Conservation (phyloP, 2,888 invertebrate genomes). For the Drosophila mettleri region DNA sequence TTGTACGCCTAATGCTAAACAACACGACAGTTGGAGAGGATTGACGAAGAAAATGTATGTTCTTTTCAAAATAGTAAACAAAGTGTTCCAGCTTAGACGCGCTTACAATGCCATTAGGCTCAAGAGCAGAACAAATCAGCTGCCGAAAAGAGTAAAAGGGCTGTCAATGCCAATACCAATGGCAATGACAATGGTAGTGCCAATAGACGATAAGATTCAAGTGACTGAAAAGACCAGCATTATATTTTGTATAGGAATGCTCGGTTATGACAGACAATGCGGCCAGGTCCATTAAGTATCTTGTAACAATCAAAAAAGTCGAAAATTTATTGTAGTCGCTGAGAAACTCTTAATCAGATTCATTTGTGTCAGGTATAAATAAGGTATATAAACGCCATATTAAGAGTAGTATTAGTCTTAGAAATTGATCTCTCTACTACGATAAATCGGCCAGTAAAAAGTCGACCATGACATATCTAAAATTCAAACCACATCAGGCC, state of each 20-base stretch:
- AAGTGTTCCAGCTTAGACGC: conserved; percentile 67
- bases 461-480: not conserved
- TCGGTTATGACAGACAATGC: conserved; percentile 17
- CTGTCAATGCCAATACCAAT: not conserved
- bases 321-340: not conserved
- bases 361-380: not conserved
- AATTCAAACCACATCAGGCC: conserved; percentile 1
- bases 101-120: conserved; percentile 74
- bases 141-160: conserved; percentile 5
- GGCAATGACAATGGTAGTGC: not conserved
- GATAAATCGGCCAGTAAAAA: not conserved
- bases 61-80: conserved; percentile 58
- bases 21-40: conserved; percentile 3
- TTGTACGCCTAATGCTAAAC: conserved; percentile 61
- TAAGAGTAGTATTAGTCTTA: not conserved
- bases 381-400: no score
- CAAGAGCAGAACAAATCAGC: conserved; percentile 25
- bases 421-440: not conserved
- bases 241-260: conserved; percentile 45
- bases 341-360: not conserved
- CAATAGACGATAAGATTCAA: conserved; percentile 49
- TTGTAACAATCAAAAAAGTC: not conserved
- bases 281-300: not conserved
- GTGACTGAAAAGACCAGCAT: conserved; percentile 57
- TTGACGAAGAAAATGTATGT: conserved; percentile 32